Percentiles rank a stretch among this genome's conserved stretches.
phyloP scores from a whole-genome alignment of 1,140 invertebrate genomes.

The Phenacoccus solenopsis region DNA sequence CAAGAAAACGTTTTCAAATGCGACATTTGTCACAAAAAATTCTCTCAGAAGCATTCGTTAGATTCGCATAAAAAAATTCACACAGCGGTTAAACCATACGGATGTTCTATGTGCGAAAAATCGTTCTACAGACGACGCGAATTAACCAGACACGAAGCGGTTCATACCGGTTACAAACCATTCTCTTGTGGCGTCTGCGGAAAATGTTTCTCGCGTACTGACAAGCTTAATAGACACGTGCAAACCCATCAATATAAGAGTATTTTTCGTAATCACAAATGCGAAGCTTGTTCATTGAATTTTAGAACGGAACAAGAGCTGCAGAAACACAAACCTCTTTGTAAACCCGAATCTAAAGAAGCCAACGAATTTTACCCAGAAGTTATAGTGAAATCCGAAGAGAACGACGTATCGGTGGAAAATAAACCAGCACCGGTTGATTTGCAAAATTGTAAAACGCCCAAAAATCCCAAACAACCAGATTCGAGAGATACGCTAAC shows the following conservation, averaged over 20 bases:
- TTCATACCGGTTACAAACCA: slow-evolving; percentile 35
- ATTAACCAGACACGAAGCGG: slow-evolving; percentile 32
- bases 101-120: slow-evolving; percentile 15
- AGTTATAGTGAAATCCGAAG: neutral
- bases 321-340: neutral
- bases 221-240: slow-evolving; percentile 27
- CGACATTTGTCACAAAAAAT: slow-evolving; percentile 31
- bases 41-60: neutral
- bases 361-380: neutral
- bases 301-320: neutral
- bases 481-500: neutral
- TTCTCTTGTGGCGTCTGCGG: slow-evolving; percentile 28
- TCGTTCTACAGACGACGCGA: slow-evolving; percentile 13
- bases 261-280: slow-evolving; percentile 6
- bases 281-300: slow-evolving; percentile 8
- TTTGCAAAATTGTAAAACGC: neutral
- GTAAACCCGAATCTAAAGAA: neutral
- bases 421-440: neutral
- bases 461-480: neutral
- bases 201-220: slow-evolving; percentile 28
- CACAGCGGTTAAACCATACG: slow-evolving; percentile 10
- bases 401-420: neutral
- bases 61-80: slow-evolving; percentile 13
- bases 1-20: slow-evolving; percentile 33
- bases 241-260: slow-evolving; percentile 13